A percentile compares a stretch with the other conserved stretches of the same genome.
These are phyloP conservation scores for Vipera latastei DNA, from an alignment of 2,797 vertebrate species.

Conservation along the genomic window DNA sequence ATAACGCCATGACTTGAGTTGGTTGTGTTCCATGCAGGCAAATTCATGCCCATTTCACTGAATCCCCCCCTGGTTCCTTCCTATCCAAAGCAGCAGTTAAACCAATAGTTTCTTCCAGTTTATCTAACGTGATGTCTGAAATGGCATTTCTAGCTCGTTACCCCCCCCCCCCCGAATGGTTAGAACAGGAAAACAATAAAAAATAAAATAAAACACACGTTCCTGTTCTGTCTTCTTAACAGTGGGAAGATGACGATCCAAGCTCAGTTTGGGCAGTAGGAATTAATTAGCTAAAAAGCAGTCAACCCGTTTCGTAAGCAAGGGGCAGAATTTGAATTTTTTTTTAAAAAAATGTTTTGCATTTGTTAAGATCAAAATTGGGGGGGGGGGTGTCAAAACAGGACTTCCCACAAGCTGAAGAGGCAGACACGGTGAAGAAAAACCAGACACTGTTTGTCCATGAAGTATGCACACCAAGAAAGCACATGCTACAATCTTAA, in stretches of 20 bases:
- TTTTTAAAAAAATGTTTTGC: slow-evolving; percentile 23
- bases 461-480: slow-evolving; percentile 20
- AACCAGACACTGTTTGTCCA: slow-evolving; percentile 54
- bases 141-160: too few species aligned
- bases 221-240: too few species aligned
- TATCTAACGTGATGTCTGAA: too few species aligned
- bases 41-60: too few species aligned
- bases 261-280: neutral
- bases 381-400: slow-evolving; percentile 44
- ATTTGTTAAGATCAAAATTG: slow-evolving; percentile 61
- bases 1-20: slow-evolving; percentile 45
- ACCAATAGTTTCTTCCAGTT: too few species aligned
- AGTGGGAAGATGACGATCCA: too few species aligned
- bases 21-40: too few species aligned
- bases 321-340: slow-evolving; percentile 12
- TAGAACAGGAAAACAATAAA: too few species aligned
- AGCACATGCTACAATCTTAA: slow-evolving; percentile 43
- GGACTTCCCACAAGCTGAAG: slow-evolving; percentile 48
- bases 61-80: too few species aligned
- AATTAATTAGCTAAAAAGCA: neutral
- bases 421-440: slow-evolving; percentile 53
- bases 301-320: neutral
- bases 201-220: too few species aligned
- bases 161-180: too few species aligned
- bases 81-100: too few species aligned